Conservation (phyloP, 2,797 vertebrate genomes). For the Aselliscus stoliczkanus region DNA sequence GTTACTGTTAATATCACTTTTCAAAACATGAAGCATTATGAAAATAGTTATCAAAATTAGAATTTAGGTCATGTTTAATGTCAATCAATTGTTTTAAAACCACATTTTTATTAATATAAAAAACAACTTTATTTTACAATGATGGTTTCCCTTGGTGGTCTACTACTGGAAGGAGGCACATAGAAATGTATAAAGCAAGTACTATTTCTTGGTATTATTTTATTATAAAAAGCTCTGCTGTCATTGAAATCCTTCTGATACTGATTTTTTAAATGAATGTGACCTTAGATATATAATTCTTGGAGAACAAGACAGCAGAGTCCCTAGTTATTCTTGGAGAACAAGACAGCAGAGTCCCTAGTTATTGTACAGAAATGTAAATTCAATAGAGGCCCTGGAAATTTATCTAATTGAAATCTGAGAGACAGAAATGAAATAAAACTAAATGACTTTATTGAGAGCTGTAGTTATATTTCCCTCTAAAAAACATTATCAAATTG, state of each 20-base stretch:
- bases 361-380: background rate
- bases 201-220: background rate
- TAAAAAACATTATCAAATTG: background rate
- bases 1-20: background rate
- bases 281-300: background rate
- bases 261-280: background rate
- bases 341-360: background rate
- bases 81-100: conserved; percentile 23
- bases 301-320: background rate
- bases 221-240: background rate
- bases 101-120: background rate
- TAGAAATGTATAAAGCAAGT: background rate
- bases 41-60: background rate
- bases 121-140: background rate
- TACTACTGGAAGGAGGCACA: background rate
- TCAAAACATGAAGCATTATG: background rate
- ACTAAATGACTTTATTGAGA: background rate
- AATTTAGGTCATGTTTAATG: background rate
- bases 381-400: background rate
- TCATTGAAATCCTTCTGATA: background rate
- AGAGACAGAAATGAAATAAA: background rate
- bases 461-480: background rate
- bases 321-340: background rate
- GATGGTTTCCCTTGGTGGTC: background rate
- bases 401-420: background rate